A percentile compares a stretch with the other conserved stretches of the same genome.
phyloP scores from a whole-genome alignment of 2,113 vertebrate species.

The Microtus ochrogaster region DNA sequence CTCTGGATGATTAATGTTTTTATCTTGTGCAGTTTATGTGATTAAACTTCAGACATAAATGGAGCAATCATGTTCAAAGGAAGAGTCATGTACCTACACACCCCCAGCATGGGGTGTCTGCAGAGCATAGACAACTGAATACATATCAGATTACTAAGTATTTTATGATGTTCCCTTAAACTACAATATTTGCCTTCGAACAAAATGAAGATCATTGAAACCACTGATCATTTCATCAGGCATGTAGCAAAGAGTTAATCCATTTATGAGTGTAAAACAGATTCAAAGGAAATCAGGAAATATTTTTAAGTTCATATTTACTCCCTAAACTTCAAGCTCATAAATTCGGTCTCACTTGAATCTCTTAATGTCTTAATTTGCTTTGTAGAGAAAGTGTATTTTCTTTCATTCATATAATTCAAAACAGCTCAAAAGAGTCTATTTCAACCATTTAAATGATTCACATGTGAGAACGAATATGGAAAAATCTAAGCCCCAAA shows the following conservation, averaged over 20 bases:
- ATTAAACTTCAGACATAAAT: constrained; percentile 15
- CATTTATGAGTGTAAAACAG: constrained; percentile 62
- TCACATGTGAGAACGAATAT: constrained; percentile 84
- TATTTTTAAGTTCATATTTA: constrained; percentile 72
- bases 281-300: constrained; percentile 63
- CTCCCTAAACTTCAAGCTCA: constrained; percentile 65
- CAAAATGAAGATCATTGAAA: constrained; percentile 40
- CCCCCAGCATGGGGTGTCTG: not conserved
- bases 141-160: not conserved
- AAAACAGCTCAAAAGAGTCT: constrained; percentile 82
- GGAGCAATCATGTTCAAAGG: not conserved
- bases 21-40: constrained; percentile 4
- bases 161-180: constrained; percentile 24
- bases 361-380: constrained; percentile 80
- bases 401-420: constrained; percentile 84
- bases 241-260: constrained; percentile 43
- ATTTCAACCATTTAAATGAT: constrained; percentile 83
- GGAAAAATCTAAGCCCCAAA: constrained; percentile 83
- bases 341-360: constrained; percentile 72
- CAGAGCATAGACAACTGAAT: not conserved
- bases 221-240: constrained; percentile 31
- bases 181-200: constrained; percentile 22
- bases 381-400: constrained; percentile 80
- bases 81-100: not conserved
- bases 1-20: constrained; percentile 28